These are phyloP conservation scores for Pedicia rivosa DNA, from an alignment of 2,888 invertebrate species.

Conservation along the genomic window DNA sequence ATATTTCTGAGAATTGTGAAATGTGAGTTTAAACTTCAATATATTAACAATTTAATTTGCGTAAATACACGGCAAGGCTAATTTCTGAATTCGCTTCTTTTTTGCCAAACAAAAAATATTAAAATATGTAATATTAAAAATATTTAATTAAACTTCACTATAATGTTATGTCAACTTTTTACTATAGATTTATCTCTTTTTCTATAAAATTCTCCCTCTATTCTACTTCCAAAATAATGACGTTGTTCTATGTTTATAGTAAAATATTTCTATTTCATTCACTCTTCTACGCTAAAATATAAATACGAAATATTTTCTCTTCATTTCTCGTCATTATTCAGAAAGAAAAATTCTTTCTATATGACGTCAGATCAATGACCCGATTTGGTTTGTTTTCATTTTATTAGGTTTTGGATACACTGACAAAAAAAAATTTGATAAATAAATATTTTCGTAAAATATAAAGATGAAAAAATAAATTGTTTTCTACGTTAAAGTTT, in stretches of 20 bases:
- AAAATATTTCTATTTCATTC: neutral
- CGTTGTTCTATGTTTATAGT: neutral
- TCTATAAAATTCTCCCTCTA: neutral
- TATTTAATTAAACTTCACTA: neutral
- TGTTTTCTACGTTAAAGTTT: too few relatives aligned
- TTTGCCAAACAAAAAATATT: neutral
- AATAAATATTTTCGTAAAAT: too few relatives aligned
- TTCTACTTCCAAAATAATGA: neutral
- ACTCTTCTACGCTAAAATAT: too few relatives aligned
- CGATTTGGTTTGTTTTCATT: neutral
- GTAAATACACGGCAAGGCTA: neutral
- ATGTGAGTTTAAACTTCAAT: too few relatives aligned
- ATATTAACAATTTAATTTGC: too few relatives aligned
- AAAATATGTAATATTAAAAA: neutral
- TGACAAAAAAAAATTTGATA: too few relatives aligned
- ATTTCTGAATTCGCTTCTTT: neutral
- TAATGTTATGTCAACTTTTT: neutral
- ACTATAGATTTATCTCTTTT: neutral
- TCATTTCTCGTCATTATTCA: too few relatives aligned
- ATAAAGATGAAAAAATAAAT: too few relatives aligned
- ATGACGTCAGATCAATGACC: slow-evolving; percentile 1
- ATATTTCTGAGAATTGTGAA: too few relatives aligned
- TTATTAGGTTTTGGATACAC: neutral
- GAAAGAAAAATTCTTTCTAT: too few relatives aligned
- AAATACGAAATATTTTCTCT: too few relatives aligned